Evolutionary conservation across 2,888 invertebrate species (phyloP), one percentile per base, ranked within the genome.

Genomic region (Theodoxus fluviatilis): DNA sequence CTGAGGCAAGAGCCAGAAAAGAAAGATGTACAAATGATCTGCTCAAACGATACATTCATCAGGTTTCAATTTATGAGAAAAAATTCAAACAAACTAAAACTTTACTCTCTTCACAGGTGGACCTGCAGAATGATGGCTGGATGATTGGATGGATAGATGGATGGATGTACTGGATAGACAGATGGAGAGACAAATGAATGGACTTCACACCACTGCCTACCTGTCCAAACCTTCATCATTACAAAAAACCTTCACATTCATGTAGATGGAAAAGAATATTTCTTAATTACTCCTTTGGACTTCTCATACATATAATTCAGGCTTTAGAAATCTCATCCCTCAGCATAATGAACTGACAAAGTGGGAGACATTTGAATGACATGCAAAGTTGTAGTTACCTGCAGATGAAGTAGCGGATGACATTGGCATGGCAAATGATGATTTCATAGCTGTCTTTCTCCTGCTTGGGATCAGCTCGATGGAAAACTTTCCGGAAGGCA

Each of bases 351-450:
- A 31, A 35, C 33, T 22, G n/a, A 7, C 6, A 31, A 2, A 43
- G 49, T 15, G 9, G 1, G 2, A 31, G 31, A 28, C 3, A 1
- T 31, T 31, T 31, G 33, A 2, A 49, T 22, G 55, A 37, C 49
- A 38, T n/a, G 7, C 28, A 49, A 67, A 67, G 18, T 38, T n/a
- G 9, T 22, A 77, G 78, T 73, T 70, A 86, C 86, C 88, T 83
- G 78, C 88, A 88, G 28, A 86, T 81, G 77, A 87, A 86, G 74
- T 95, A 98, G 59, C 97, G 90, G 81, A 99, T 99, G 31, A 99
- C 98, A 88, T 99, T 99, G 3, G 95, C 98, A 87, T 99, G 99
- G 79, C 98, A 98, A 1, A 99, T 96, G 69, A 98, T 89, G 55
- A 99, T 86, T 43, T 97, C 96, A 86, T 94, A 95, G 0, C 92